Base-by-base conservation (phyloP, 2,888 invertebrate genomes). In the Lutraria lutraria region DNA sequence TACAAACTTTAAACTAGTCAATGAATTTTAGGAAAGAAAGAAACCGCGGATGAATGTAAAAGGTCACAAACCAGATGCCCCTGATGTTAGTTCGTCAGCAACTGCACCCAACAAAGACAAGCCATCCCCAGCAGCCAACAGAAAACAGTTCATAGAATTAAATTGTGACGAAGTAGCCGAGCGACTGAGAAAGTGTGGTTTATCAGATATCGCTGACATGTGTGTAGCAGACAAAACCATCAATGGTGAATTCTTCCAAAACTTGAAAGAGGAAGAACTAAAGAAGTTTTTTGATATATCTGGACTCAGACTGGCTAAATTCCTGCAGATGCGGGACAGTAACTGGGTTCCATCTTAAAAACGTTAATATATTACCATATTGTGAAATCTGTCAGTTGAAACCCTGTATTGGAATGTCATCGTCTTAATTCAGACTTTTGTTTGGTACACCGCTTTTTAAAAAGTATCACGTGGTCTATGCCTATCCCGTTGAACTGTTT, bases 211-310 rank as follows among this genome's bases (percentile, higher is more conserved):
- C 63, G 89, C 85, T 31, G 68, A 83, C 15, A 31, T 79, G n/a
- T 89, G 89, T 54, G n/a, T 83, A 29, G 31, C 60, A 19, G 56
- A 86, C 12, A 81, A 34, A n/a, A 68, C 63, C 6, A 53, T 89
- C 53, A 82, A 89, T 80, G 87, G 89, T 3, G 63, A 81, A 43
- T 89, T 89, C 72, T 87, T 89, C 34, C 72, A 81, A 34, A 63
- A 43, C 19, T 29, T 89, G 13, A n/a, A 43, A 21, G 52, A 34
- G n/a, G 31, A 76, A 29, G 53, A 54, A 16, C 34, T 82, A 2
- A 72, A 25, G 25, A 8, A 54, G 13, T 52, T n/a, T 12, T 72
- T 86, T 68, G 21, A 82, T n/a, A 29, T 86, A 29, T 72, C 34
- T 29, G 82, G 86, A 4, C 54, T 86, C 54, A 15, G 31, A 10